Base-by-base conservation (phyloP, 2,113 vertebrate genomes). In the Xyrauchen texanus region DNA sequence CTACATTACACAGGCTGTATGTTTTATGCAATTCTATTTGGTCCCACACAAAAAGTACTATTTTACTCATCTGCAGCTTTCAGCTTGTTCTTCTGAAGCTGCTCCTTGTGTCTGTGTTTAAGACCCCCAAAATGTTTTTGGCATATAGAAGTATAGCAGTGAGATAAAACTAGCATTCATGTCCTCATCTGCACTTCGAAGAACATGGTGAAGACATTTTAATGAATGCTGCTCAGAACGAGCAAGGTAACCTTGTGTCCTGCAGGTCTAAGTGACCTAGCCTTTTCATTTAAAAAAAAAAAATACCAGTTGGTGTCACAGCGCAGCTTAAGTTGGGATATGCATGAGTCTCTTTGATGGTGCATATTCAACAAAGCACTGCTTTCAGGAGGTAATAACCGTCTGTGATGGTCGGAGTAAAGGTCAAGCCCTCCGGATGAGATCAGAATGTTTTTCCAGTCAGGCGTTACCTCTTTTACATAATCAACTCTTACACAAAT, bases 211-310 rank as follows among this genome's bases (percentile, higher is more conserved):
- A 68, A 68, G 67, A 68, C 15, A 6, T 68, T 68, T 68, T 68
- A 68, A 68, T 68, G 67, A 68, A 34, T 7, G 16, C 67, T 68
- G 16, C 16, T 52, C 15, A 7, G 16, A 51, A 68, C 49, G 49
- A 21, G 67, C 13, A 68, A 4, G 6, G 9, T 68, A 68, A 68
- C 67, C 67, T 68, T 53, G 67, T 53, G 49, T 68, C 46, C 49
- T 53, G 16, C 49, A 53, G 67, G 67, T 68, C 67, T 53, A 68
- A 68, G 49, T 34, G 67, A 68, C 67, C 49, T 68, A 68, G 49
- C 67, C 67, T 68, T 68, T 68, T 68, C 67, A 13, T 68, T 68
- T 34, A 1, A 13, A 9, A 68, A 68, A 9, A 68, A 68, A 21
- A 68, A 51, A 52, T 53, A 16, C 47, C 21, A 34, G 47, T 12